These are phyloP conservation scores for Diprion similis DNA, from an alignment of 1,140 invertebrate species.

Conservation along the genomic window DNA sequence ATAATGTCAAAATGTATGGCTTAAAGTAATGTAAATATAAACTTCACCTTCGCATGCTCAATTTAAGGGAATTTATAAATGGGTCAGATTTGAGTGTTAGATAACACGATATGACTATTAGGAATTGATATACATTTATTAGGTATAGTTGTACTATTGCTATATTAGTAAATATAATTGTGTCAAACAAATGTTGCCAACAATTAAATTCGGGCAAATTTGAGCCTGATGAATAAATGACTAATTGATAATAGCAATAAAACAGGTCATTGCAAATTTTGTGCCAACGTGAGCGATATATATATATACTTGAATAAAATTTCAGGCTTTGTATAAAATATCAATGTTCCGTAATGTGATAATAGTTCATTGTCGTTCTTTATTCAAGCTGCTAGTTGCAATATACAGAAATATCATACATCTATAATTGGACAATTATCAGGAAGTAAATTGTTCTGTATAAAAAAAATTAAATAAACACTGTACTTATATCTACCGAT, in stretches of 20 bases:
- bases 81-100: neutral
- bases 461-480: slow-evolving; percentile 12
- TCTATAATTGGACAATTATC: neutral
- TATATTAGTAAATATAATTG: neutral
- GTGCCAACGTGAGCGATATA: neutral
- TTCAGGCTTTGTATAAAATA: neutral
- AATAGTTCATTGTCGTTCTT: neutral
- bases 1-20: neutral
- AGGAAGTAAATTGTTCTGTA: slow-evolving; percentile 11
- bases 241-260: neutral
- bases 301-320: neutral
- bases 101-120: too few relatives aligned
- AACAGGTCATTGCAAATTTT: neutral
- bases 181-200: neutral
- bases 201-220: neutral
- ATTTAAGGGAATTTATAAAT: neutral
- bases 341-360: slow-evolving; percentile 1
- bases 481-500: neutral
- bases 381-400: neutral
- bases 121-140: neutral
- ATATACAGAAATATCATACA: neutral
- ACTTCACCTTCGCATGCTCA: neutral
- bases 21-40: neutral
- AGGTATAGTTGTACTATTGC: neutral
- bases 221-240: neutral